Conservation (phyloP, 2,797 vertebrate species). For the Leucoraja ocellata region DNA sequence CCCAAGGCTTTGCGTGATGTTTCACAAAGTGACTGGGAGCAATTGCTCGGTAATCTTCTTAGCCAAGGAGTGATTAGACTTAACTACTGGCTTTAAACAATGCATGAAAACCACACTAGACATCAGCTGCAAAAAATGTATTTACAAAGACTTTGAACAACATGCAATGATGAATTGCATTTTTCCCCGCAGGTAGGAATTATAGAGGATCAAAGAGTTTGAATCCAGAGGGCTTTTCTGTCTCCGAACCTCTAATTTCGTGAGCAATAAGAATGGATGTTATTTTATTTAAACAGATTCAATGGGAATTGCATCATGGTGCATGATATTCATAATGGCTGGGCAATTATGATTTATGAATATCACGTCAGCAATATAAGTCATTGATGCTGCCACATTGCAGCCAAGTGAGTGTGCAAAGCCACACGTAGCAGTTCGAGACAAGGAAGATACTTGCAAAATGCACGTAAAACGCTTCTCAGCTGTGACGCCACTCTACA, state of each 20-base stretch:
- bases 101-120: constrained; percentile 38
- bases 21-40: constrained; percentile 36
- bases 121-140: constrained; percentile 34
- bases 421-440: background rate
- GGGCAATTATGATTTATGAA: constrained; percentile 25
- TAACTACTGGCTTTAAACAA: constrained; percentile 37
- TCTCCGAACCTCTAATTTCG: background rate
- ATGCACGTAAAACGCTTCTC: background rate
- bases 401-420: background rate
- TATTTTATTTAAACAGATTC: constrained; percentile 18
- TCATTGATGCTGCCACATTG: background rate
- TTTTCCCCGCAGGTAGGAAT: constrained; percentile 24
- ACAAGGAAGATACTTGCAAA: background rate
- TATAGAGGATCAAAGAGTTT: constrained; percentile 31
- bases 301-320: background rate
- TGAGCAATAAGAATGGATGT: constrained; percentile 30
- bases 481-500: background rate
- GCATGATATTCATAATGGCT: constrained; percentile 23
- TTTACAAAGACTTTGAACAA: constrained; percentile 34
- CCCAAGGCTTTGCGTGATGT: constrained; percentile 37
- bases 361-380: background rate
- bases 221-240: background rate
- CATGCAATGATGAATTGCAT: constrained; percentile 31
- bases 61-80: constrained; percentile 35
- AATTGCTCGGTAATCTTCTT: constrained; percentile 36